Base-by-base conservation (phyloP, 2,888 invertebrate genomes). In the Chrysolina oricalcia region DNA sequence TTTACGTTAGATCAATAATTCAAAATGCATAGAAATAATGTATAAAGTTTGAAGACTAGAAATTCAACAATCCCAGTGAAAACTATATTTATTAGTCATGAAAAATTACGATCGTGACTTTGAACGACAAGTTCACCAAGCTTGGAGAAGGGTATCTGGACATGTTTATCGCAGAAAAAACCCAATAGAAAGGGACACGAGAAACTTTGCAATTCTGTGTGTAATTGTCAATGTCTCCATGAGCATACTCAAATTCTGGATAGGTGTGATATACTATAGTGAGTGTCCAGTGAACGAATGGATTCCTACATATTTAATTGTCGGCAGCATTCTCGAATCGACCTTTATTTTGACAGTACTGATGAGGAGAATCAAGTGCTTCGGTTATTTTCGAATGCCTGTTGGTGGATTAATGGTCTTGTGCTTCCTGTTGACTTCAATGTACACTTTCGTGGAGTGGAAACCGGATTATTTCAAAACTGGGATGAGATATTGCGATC, bases 391-490 rank as follows among this genome's bases (percentile, higher is more conserved):
- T 17, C 67, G 56, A 15, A 27, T 75, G 11, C 73, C 74, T 35
- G 40, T 78, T 1, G 75, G 78, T 35, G 48, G 65, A 10, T 11
- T 27, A 8, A 72, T 56, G 67, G 8, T 72, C n/a, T 59, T 72
- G 15, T 69, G 59, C 53, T 71, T 77, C 23, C 10, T 72, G n/a
- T 11, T 70, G 27, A 21, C 69, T 11, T 65, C 73, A 6, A 40
- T 46, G 8, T 21, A 40, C 13, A 80, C 78, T 46, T 78, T 82
- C 41, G 62, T 81, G 15, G 81, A 81, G 69, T 82, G 78, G 76
- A 70, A 80, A 70, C 82, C 82, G 8, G 81, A 82, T 67, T 82
- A 78, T 73, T 82, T 81, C 65, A 56, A 73, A 23, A 76, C 75
- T 19, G 81, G 77, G 4, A 70, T 74, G 70, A 71, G 82, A 56